Percentiles rank a stretch among this genome's conserved stretches.
phyloP scores from a whole-genome alignment of 2,888 invertebrate genomes.

The Heteromurus nitidus region DNA sequence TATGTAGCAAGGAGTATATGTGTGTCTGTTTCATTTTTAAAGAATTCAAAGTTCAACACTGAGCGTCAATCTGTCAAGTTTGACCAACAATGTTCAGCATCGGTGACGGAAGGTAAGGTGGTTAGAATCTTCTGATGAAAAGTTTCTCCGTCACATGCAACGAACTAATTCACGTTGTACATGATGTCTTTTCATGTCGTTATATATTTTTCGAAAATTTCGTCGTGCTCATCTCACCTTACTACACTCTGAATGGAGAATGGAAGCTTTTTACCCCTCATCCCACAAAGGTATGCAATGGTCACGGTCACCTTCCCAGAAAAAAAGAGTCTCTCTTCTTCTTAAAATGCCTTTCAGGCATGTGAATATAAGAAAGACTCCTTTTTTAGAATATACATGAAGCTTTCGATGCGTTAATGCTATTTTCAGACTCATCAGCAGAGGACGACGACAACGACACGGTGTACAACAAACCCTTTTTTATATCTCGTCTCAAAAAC shows the following conservation, averaged over 20 bases:
- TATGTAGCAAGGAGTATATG: no score
- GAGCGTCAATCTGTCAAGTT: no score
- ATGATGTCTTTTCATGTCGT: not conserved
- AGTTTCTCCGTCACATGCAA: slow-evolving; percentile 13
- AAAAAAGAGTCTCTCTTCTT: slow-evolving; percentile 15
- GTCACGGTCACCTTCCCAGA: slow-evolving; percentile 53
- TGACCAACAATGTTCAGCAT: no score
- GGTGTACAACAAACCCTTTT: slow-evolving; percentile 6
- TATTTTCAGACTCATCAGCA: slow-evolving; percentile 29
- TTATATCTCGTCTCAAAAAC: no score
- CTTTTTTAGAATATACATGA: not conserved
- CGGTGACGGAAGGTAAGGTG: no score
- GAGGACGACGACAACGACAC: not conserved
- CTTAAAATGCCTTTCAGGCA: not conserved
- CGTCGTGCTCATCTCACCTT: slow-evolving; percentile 4
- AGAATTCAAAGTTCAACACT: no score
- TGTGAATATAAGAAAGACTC: not conserved
- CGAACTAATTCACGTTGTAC: slow-evolving; percentile 10
- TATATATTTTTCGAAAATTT: slow-evolving; percentile 12
- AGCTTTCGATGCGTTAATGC: slow-evolving; percentile 18
- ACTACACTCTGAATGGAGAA: not conserved
- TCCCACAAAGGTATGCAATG: slow-evolving; percentile 46
- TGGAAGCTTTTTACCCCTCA: slow-evolving; percentile 19
- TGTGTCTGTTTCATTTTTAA: no score
- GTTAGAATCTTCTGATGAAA: no score